A percentile compares a stretch with the other conserved stretches of the same genome.
Conservation (phyloP, 1,140 invertebrate genomes). For the Mylabris phalerata region DNA sequence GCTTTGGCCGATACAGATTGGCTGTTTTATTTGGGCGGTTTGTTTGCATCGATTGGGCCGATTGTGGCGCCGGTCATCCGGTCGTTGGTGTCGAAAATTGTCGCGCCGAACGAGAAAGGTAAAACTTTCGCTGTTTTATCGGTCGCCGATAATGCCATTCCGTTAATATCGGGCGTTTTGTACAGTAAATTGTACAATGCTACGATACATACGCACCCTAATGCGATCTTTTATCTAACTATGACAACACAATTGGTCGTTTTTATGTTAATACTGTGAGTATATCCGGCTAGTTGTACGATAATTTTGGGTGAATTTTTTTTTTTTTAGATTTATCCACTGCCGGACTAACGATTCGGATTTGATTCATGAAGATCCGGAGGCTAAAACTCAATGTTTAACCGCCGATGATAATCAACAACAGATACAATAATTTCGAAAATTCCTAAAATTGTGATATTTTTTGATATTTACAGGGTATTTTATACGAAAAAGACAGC, state of each 20-base stretch:
- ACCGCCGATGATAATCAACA: too few species aligned
- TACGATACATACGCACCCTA: conserved; percentile 50
- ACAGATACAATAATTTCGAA: too few species aligned
- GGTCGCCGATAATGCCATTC: conserved; percentile 69
- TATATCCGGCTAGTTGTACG: too few species aligned
- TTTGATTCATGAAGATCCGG: conserved; percentile 16
- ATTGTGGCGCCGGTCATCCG: conserved; percentile 65
- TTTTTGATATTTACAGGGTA: too few species aligned
- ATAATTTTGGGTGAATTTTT: too few species aligned
- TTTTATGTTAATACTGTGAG: conserved; percentile 52
- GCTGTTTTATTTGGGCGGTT: conserved; percentile 59
- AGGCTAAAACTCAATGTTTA: too few species aligned
- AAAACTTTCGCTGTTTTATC: conserved; percentile 67
- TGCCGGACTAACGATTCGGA: conserved; percentile 19
- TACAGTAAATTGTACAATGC: conserved; percentile 65
- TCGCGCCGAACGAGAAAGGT: conserved; percentile 61
- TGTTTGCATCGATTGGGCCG: conserved; percentile 60
- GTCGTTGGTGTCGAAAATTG: conserved; percentile 67
- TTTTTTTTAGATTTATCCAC: conserved; percentile 26
- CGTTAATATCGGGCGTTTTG: conserved; percentile 59
- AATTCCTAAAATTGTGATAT: too few species aligned
- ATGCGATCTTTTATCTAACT: conserved; percentile 61
- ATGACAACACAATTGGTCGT: conserved; percentile 59
- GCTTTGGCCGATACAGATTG: conserved; percentile 46
- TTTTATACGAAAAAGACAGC: too few species aligned